A percentile compares a stretch with the other conserved stretches of the same genome.
phyloP scores from a whole-genome alignment of 2,888 invertebrate species.

The Clitarchus hookeri region DNA sequence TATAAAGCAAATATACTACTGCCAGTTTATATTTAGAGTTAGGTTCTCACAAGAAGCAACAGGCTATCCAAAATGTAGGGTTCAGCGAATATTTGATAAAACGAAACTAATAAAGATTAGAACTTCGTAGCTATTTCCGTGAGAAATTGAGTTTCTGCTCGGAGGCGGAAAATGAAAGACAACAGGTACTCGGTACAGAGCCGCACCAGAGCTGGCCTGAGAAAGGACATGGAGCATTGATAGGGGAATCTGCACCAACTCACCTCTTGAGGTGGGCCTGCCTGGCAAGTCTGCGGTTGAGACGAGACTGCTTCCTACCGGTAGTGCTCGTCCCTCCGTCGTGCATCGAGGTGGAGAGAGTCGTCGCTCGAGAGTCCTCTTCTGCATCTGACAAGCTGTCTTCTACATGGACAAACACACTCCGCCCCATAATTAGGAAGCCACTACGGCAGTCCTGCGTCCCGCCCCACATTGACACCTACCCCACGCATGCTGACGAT shows the following conservation, averaged over 20 bases:
- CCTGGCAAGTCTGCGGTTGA: conserved; percentile 57
- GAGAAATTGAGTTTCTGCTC: too few species aligned
- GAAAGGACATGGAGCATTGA: too few species aligned
- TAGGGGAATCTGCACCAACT: conserved; percentile 4
- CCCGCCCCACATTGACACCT: neutral
- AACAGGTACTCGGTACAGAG: too few species aligned
- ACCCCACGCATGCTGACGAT: neutral
- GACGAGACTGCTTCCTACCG: conserved; percentile 44
- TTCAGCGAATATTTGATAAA: too few species aligned
- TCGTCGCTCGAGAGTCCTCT: conserved; percentile 43
- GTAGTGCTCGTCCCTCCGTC: conserved; percentile 40
- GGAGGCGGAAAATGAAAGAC: too few species aligned
- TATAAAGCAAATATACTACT: neutral
- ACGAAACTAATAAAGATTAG: too few species aligned
- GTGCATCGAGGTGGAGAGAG: conserved; percentile 42
- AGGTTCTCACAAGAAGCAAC: too few species aligned
- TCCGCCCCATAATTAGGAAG: conserved; percentile 12
- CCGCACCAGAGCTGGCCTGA: too few species aligned
- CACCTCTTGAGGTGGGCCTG: conserved; percentile 73
- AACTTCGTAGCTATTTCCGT: too few species aligned
- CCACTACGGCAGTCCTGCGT: neutral
- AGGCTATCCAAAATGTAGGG: too few species aligned
- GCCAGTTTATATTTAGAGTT: too few species aligned
- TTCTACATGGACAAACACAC: conserved; percentile 43
- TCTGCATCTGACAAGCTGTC: conserved; percentile 49